Evolutionary conservation across 2,888 invertebrate genomes (phyloP).

Genomic region (Cosmopolites sordidus): DNA sequence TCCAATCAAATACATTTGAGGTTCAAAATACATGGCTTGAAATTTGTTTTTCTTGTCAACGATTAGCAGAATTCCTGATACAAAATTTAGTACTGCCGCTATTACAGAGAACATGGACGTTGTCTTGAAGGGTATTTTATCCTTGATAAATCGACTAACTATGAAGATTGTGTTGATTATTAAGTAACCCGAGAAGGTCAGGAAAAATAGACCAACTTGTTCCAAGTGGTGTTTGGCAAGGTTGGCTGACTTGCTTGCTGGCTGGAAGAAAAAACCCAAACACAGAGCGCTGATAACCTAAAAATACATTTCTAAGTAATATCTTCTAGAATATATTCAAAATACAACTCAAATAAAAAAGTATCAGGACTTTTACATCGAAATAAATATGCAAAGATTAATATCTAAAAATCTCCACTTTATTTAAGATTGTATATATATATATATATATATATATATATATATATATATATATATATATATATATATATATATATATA

Average conservation of each 20-base stretch:
- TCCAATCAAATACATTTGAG: conserved; percentile 61
- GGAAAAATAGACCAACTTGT: conserved; percentile 62
- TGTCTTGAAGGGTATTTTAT: conserved; percentile 62
- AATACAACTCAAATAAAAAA: too few relatives aligned
- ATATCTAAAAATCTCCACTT: too few relatives aligned
- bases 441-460: too few relatives aligned
- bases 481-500: too few relatives aligned
- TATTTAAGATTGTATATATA: too few relatives aligned
- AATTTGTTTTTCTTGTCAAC: conserved; percentile 43
- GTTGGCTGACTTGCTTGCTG: conserved; percentile 19
- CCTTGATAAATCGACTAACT: conserved; percentile 58
- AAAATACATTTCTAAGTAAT: too few relatives aligned
- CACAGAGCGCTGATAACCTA: conserved; percentile 18
- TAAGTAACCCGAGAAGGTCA: conserved; percentile 62
- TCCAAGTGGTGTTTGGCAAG: conserved; percentile 45
- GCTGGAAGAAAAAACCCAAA: conserved; percentile 17
- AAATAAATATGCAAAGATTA: too few relatives aligned
- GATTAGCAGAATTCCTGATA: conserved; percentile 62
- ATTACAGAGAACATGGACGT: conserved; percentile 59
- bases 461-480: too few relatives aligned
- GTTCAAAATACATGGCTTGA: conserved; percentile 52
- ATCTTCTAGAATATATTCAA: too few relatives aligned
- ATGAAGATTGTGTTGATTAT: conserved; percentile 61
- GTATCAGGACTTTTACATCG: too few relatives aligned
- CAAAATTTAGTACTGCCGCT: conserved; percentile 60